phyloP scores from a whole-genome alignment of 2,888 invertebrate genomes.

The Phengaris alcon region DNA sequence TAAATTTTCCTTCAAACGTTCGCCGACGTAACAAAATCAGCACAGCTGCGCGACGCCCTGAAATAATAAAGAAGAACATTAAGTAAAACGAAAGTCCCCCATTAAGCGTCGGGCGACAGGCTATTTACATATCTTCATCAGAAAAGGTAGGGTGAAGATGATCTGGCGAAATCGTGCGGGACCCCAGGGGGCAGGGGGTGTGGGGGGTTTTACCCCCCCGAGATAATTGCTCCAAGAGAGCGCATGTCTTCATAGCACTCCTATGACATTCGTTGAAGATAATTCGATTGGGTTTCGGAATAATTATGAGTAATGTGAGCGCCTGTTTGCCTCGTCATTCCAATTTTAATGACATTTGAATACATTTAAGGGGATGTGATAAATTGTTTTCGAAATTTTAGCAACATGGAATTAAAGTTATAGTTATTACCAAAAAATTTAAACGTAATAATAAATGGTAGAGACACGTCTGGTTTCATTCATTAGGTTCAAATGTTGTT shows the following conservation, averaged over 20 bases:
- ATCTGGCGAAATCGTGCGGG: conserved; percentile 61
- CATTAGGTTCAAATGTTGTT: no score
- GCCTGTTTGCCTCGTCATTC: conserved; percentile 22
- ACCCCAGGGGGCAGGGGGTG: conserved; percentile 38
- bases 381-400: conserved; percentile 2
- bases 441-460: no score
- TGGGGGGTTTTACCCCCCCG: conserved; percentile 42
- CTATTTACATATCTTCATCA: conserved; percentile 74
- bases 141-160: conserved; percentile 71
- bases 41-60: not conserved
- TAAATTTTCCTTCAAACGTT: not conserved
- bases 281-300: conserved; percentile 67
- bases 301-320: conserved; percentile 52
- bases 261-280: conserved; percentile 60
- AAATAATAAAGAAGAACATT: conserved; percentile 27
- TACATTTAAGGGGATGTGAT: conserved; percentile 24
- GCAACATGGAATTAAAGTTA: not conserved
- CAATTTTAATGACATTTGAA: conserved; percentile 30
- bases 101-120: conserved; percentile 25
- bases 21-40: not conserved
- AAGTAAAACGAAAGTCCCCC: conserved; percentile 24
- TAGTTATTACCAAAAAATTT: not conserved
- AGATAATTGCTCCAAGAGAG: conserved; percentile 64
- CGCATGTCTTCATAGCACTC: conserved; percentile 63
- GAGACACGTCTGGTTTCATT: no score